A percentile compares a stretch with the other conserved stretches of the same genome.
phyloP scores from a whole-genome alignment of 2,888 invertebrate genomes.

The Mylabris sibirica region DNA sequence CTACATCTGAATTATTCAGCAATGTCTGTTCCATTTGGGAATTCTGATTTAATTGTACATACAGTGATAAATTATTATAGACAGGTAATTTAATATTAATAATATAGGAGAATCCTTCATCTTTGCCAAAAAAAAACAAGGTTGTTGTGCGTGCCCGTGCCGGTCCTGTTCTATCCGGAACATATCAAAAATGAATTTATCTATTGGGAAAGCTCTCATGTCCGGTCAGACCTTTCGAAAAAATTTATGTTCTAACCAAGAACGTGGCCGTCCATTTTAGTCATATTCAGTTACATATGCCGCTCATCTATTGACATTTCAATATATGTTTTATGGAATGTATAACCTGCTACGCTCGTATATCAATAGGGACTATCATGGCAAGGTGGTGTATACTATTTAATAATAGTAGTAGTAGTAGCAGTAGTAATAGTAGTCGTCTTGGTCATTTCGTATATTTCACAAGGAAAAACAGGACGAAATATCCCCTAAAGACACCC shows the following conservation, averaged over 20 bases:
- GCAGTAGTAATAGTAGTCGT: constrained; percentile 26
- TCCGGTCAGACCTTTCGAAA: constrained; percentile 20
- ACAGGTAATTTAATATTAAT: constrained; percentile 4
- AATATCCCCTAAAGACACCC: constrained; percentile 40
- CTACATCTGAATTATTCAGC: not conserved
- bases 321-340: constrained; percentile 62
- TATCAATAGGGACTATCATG: constrained; percentile 61
- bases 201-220: constrained; percentile 28
- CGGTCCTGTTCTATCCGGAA: not conserved
- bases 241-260: constrained; percentile 42
- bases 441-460: constrained; percentile 44
- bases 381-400: constrained; percentile 56
- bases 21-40: not conserved
- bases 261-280: constrained; percentile 47
- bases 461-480: constrained; percentile 36
- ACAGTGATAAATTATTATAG: not conserved
- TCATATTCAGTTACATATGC: constrained; percentile 53
- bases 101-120: not conserved
- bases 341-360: constrained; percentile 58
- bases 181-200: constrained; percentile 32
- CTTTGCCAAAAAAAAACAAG: constrained; percentile 1
- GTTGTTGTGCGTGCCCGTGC: not conserved
- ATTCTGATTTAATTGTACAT: not conserved
- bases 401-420: not conserved
- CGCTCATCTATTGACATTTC: constrained; percentile 56